These are phyloP conservation scores for Eupithecia subfuscata DNA, from an alignment of 2,888 invertebrate species.

Conservation along the genomic window DNA sequence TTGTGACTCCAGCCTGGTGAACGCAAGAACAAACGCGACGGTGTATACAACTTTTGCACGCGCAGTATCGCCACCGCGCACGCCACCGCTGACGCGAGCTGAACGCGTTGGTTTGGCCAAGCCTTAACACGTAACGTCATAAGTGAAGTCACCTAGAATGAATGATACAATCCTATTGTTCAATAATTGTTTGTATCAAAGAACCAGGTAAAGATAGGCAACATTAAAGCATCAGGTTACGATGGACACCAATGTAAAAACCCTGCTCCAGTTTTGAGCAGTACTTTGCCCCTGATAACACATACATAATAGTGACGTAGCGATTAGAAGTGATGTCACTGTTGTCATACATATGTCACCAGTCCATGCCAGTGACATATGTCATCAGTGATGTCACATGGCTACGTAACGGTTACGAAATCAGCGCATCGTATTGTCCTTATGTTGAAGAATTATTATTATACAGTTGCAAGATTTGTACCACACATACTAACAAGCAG, in stretches of 20 bases:
- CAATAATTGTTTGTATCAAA: neutral
- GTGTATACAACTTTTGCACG: too few species aligned
- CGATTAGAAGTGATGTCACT: neutral
- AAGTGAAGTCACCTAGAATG: neutral
- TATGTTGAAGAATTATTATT: neutral
- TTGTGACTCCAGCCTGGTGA: too few species aligned
- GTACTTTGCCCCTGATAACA: neutral
- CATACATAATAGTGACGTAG: neutral
- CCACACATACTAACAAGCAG: too few species aligned
- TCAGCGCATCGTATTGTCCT: neutral
- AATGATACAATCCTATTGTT: neutral
- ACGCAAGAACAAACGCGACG: too few species aligned
- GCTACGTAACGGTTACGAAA: neutral
- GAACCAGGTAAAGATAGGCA: neutral
- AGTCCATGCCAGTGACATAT: neutral
- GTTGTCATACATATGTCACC: neutral
- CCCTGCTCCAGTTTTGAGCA: neutral
- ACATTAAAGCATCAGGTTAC: neutral
- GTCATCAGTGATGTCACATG: neutral
- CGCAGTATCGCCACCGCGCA: too few species aligned
- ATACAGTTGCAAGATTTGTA: too few species aligned
- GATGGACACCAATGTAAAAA: neutral
- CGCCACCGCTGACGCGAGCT: too few species aligned
- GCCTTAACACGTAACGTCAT: too few species aligned
- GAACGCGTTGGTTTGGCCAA: too few species aligned